Base-by-base conservation (phyloP, 2,113 vertebrate species). In the Physeter macrocephalus region DNA sequence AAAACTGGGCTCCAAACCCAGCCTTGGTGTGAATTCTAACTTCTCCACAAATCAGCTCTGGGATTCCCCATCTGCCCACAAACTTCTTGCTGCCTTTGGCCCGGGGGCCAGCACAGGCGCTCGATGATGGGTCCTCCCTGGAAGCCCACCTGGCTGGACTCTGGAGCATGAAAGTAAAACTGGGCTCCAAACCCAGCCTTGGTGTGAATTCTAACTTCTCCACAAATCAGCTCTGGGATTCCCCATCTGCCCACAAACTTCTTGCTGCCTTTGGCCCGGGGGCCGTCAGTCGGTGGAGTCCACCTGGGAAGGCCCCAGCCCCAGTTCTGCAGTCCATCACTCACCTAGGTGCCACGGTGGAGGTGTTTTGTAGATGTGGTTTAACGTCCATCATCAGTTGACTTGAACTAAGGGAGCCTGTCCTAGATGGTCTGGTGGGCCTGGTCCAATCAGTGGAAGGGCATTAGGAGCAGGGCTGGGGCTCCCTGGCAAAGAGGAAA, bases 41-140 rank as follows among this genome's bases (percentile, higher is more conserved):
- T 61, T 14, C 9, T 4, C 67, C 29, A 10, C 3, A 3, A 46
- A 25, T 64, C 25, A 49, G 59, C 75, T 36, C 31, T 59, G 29
- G 36, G 11, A 12, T 52, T 27, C 9, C 11, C 27, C 8, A 0
- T 31, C 39, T 59, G 31, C 67, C 29, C 17, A 21, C 2, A 1
- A 12, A 3, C 43, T 23, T 39, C 88, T 21, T 1, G 12, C 67
- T 2, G 1, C 31, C 9, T 34, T n/a, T n/a, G n/a, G n/a, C n/a
- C n/a, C n/a, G n/a, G n/a, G n/a, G n/a, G n/a, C n/a, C n/a, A 20
- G 72, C 72, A 75, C 0, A 0, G 18, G 9, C 15, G 31, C 31
- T 29, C 31, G 15, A 11, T 2, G 9, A n/a, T n/a, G n/a, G 72
- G 29, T 49, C 72, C 72, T 75, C 27, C 8, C 43, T 49, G 43